phyloP scores from a whole-genome alignment of 2,797 vertebrate species.

The Halcyon smyrnensis region DNA sequence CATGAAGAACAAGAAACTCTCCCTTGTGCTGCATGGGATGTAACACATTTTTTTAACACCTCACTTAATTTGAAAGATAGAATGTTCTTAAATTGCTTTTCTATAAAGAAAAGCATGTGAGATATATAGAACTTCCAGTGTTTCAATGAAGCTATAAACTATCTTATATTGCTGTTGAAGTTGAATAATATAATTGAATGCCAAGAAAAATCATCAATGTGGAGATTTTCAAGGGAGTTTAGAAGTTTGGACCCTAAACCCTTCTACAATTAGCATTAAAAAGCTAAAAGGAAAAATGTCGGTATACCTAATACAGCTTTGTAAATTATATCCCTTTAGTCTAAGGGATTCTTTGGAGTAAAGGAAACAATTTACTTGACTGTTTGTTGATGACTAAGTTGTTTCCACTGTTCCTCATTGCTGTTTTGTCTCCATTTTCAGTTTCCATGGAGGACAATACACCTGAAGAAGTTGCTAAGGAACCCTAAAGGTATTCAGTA shows the following conservation, averaged over 20 bases:
- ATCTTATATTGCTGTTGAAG: background rate
- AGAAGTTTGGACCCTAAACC: background rate
- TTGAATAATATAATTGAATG: background rate
- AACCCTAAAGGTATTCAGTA: slow-evolving; percentile 55
- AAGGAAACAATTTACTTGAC: background rate
- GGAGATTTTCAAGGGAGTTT: background rate
- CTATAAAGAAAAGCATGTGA: background rate
- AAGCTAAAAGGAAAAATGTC: background rate
- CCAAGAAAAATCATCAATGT: background rate
- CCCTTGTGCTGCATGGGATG: background rate
- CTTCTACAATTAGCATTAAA: background rate
- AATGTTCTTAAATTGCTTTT: background rate
- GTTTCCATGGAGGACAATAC: slow-evolving; percentile 27
- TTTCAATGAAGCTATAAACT: background rate
- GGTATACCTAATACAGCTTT: background rate
- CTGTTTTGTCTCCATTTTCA: slow-evolving; percentile 35
- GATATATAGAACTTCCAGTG: background rate
- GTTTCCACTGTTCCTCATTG: background rate
- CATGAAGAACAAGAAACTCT: background rate
- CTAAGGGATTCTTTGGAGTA: background rate
- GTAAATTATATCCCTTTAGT: background rate
- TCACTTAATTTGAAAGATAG: background rate
- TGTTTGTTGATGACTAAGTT: background rate
- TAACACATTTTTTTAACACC: background rate
- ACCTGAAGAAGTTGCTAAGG: slow-evolving; percentile 34